These are phyloP conservation scores for Protobothrops flavoviridis DNA, from an alignment of 2,113 vertebrate species.

Conservation along the genomic window DNA sequence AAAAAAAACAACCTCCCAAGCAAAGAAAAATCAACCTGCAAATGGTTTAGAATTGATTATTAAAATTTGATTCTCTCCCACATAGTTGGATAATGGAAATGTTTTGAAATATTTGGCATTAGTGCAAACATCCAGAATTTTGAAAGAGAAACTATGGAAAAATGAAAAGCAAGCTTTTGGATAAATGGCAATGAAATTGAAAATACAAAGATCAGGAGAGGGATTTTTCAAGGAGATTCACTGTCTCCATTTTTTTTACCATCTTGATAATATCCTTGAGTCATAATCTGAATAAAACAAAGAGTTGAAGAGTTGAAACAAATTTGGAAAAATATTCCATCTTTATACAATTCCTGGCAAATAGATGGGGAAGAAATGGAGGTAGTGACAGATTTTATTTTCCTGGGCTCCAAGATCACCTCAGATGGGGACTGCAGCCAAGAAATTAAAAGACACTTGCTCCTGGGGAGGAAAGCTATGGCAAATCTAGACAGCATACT, in stretches of 20 bases:
- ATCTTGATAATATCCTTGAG: neutral
- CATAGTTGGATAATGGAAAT: neutral
- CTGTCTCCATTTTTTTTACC: neutral
- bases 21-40: neutral
- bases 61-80: neutral
- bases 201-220: neutral
- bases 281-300: neutral
- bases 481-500: too few species aligned
- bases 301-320: neutral
- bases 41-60: neutral
- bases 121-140: neutral
- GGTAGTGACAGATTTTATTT: too few species aligned
- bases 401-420: too few species aligned
- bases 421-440: too few species aligned
- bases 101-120: neutral
- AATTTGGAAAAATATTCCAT: neutral
- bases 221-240: neutral
- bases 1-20: neutral
- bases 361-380: too few species aligned
- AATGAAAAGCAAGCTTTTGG: neutral
- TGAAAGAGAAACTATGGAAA: neutral
- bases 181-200: neutral
- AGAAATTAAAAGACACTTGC: too few species aligned
- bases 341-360: too few species aligned
- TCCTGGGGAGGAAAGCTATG: too few species aligned